A percentile compares a stretch with the other conserved stretches of the same genome.
phyloP scores from a whole-genome alignment of 2,888 invertebrate genomes.

The Drosophila rellima region DNA sequence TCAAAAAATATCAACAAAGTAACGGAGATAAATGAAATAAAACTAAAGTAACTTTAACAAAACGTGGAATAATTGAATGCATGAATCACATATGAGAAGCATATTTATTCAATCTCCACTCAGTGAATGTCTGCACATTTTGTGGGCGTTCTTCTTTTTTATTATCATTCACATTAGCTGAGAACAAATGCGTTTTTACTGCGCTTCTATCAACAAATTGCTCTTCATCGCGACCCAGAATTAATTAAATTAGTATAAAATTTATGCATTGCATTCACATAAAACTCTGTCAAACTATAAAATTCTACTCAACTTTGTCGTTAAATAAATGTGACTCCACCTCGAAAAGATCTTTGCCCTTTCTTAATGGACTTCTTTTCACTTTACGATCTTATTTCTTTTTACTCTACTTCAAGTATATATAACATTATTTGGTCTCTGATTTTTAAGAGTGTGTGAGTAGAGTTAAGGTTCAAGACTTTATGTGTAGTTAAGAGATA shows the following conservation, averaged over 20 bases:
- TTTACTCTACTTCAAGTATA: background rate
- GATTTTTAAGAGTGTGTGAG: conserved; percentile 15
- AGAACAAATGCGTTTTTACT: conserved; percentile 26
- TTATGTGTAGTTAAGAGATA: conserved; percentile 5
- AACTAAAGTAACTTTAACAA: conserved; percentile 3
- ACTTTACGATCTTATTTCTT: conserved; percentile 38
- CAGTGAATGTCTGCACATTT: conserved; percentile 16
- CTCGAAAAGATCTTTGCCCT: conserved; percentile 22
- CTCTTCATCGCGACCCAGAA: conserved; percentile 5
- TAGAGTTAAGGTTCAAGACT: conserved; percentile 15
- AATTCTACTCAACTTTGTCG: conserved; percentile 29
- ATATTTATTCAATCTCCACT: conserved; percentile 15
- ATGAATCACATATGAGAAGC: conserved; percentile 37
- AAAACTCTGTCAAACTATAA: conserved; percentile 21
- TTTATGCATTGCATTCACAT: conserved; percentile 25
- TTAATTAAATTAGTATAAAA: conserved; percentile 46
- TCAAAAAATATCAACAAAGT: background rate
- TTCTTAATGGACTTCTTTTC: conserved; percentile 41
- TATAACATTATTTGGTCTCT: conserved; percentile 19
- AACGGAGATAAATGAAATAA: background rate
- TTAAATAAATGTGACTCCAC: conserved; percentile 18
- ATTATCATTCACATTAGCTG: conserved; percentile 30
- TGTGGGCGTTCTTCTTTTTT: conserved; percentile 38
- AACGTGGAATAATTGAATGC: conserved; percentile 40
- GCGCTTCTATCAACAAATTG: conserved; percentile 37